These are phyloP conservation scores for Galleria mellonella DNA, from an alignment of 1,140 invertebrate species.

Conservation along the genomic window DNA sequence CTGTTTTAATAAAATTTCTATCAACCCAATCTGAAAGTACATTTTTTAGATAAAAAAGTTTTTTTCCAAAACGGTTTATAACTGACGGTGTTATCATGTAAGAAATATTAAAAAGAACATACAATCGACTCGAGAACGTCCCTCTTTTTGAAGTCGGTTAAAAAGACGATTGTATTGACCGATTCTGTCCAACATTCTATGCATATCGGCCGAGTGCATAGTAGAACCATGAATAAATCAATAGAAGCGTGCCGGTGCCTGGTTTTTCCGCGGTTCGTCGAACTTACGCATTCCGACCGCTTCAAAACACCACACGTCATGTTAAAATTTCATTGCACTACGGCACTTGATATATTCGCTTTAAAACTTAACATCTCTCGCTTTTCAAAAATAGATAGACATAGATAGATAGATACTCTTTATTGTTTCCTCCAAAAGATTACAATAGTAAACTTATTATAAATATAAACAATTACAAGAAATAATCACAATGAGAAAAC, in stretches of 20 bases:
- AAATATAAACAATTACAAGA: too few species aligned
- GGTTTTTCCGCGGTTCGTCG: slow-evolving; percentile 23
- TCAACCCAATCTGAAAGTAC: neutral
- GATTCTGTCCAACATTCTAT: neutral
- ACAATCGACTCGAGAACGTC: neutral
- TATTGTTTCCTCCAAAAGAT: too few species aligned
- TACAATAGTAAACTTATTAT: too few species aligned
- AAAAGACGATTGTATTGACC: too few species aligned
- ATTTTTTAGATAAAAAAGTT: neutral
- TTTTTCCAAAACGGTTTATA: neutral
- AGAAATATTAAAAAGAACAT: neutral
- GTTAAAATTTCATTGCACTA: neutral
- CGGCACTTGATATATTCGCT: too few species aligned
- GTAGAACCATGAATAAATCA: slow-evolving; percentile 19
- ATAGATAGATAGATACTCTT: too few species aligned
- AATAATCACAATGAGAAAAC: too few species aligned
- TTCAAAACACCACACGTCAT: slow-evolving; percentile 1
- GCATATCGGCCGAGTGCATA: slow-evolving; percentile 3
- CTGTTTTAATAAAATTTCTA: too few species aligned
- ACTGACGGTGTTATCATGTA: neutral
- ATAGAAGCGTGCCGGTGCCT: slow-evolving; percentile 26
- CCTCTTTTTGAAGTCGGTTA: neutral
- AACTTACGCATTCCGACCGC: too few species aligned
- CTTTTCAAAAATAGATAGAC: neutral
- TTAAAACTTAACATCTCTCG: too few species aligned